These are phyloP conservation scores for Tethea ocularis DNA, from an alignment of 2,888 invertebrate species.

Conservation along the genomic window DNA sequence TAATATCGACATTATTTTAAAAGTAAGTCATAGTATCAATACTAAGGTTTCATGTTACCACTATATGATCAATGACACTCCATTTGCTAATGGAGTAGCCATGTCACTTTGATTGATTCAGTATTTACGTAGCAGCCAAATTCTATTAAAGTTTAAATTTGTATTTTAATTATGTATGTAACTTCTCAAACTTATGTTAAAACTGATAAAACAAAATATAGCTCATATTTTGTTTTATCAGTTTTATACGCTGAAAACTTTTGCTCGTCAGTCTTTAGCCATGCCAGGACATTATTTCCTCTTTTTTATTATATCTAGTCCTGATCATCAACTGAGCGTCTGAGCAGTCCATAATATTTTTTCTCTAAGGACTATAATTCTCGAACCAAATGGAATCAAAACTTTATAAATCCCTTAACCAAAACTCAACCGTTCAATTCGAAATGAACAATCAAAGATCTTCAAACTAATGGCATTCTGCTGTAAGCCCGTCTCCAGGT, in stretches of 20 bases:
- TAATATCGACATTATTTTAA: neutral
- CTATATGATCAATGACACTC: neutral
- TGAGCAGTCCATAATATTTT: no score
- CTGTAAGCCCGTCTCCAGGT: constrained; percentile 36
- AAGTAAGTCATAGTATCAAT: neutral
- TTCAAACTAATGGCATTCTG: constrained; percentile 48
- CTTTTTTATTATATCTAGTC: no score
- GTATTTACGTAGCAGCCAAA: neutral
- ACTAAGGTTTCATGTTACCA: neutral
- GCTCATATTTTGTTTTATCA: no score
- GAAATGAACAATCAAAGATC: constrained; percentile 41
- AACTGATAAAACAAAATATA: no score
- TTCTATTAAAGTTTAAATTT: neutral
- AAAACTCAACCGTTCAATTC: constrained; percentile 24
- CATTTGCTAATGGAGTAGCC: constrained; percentile 1
- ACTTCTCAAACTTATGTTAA: neutral
- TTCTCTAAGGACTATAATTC: no score
- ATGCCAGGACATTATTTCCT: no score
- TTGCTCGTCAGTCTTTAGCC: no score
- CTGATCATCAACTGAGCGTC: no score
- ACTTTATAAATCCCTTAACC: neutral
- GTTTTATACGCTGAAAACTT: no score
- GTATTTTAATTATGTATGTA: neutral
- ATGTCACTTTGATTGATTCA: neutral
- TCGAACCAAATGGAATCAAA: no score